Percentiles rank a stretch among this genome's conserved stretches.
These are phyloP conservation scores for Hydropotes inermis DNA, from an alignment of 2,113 vertebrate genomes.

Conservation along the genomic window DNA sequence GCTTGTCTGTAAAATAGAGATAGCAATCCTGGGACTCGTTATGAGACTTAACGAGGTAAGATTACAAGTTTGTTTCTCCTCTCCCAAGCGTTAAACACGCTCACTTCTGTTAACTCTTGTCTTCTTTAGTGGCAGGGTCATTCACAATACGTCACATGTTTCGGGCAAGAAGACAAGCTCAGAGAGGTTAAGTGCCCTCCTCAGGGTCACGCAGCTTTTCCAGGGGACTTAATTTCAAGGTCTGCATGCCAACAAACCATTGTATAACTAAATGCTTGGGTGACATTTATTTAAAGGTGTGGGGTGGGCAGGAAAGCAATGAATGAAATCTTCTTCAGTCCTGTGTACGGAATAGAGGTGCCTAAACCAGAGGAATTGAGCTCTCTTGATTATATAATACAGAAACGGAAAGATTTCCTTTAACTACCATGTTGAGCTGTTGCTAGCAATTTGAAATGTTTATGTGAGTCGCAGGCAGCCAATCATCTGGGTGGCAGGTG, in stretches of 20 bases:
- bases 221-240: not conserved
- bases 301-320: not conserved
- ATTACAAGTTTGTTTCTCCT: not conserved
- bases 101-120: not conserved
- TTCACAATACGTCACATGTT: not conserved
- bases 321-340: not conserved
- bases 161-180: not conserved
- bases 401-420: constrained; percentile 34
- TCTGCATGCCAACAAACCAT: not conserved
- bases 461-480: constrained; percentile 51
- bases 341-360: not conserved
- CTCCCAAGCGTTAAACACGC: not conserved
- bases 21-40: not conserved
- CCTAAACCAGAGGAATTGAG: not conserved
- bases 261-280: not conserved
- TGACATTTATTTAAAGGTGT: not conserved
- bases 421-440: constrained; percentile 60
- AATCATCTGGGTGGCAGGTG: constrained; percentile 71
- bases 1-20: not conserved
- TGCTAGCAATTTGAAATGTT: constrained; percentile 69
- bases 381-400: constrained; percentile 30
- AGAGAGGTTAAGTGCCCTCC: not conserved
- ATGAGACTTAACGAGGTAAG: not conserved
- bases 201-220: not conserved
- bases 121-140: not conserved